Evolutionary conservation across 2,888 invertebrate species (phyloP), one percentile per base, ranked within the genome.

Genomic region (Apodemia mormo): DNA sequence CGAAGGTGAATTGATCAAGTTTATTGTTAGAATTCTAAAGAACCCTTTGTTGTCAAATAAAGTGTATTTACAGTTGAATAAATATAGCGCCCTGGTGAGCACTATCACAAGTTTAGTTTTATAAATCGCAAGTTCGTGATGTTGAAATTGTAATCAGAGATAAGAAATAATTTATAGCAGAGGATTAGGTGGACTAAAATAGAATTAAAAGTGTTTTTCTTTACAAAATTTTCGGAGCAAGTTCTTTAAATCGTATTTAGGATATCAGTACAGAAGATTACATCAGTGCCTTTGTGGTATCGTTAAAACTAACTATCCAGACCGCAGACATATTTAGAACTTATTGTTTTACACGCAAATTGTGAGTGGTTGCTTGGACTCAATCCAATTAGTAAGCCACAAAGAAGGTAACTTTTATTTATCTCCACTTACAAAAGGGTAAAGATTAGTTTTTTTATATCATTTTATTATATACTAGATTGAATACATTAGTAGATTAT

Each of bases 11-110:
- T 84, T 81, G 83, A 86, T 85, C 82, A 76, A 75, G 76, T 75
- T 77, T 84, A 83, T 85, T 87, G 85, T 85, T 80, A 82, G 83
- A 86, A 79, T 86, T 87, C 77, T 80, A 81, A 82, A 82, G 82
- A 80, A 76, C 77, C 74, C 75, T 80, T 82, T 82, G 84, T 81
- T 86, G 81, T 81, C 78, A 73, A 73, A 68, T 75, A 71, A 72
- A 81, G 80, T 84, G 80, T 87, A 82, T 86, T 84, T 85, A 82
- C 82, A 49, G 49, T 49, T 49, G 82, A 82, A 79, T 79, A 81
- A 76, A 78, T 49, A 49, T 77, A 79, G 80, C 77, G 77, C 77
- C 79, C 49, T 49, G 49, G n/a, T 6, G 49, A 79, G 80, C 81
- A 79, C 74, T 76, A 76, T 80, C 76, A 76, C 73, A 70, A 71